Evolutionary conservation across 2,113 vertebrate species (phyloP).

Genomic region (Picathartes gymnocephalus): DNA sequence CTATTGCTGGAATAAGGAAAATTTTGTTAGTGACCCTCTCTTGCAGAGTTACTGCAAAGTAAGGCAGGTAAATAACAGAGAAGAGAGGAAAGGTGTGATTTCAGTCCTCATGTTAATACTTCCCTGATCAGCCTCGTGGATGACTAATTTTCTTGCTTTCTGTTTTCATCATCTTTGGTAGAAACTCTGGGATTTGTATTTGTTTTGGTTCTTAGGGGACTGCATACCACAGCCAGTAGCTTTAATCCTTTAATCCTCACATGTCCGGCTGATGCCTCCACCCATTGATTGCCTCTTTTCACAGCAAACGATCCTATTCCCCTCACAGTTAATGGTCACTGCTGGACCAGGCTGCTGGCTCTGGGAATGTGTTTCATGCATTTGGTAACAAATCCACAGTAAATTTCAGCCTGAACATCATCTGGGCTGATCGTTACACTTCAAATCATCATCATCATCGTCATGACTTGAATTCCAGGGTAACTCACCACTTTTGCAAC

Average conservation of each 20-base stretch:
- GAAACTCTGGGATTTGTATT: background rate
- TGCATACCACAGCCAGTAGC: background rate
- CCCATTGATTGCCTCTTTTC: background rate
- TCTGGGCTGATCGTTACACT: background rate
- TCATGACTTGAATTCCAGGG: background rate
- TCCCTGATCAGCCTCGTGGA: background rate
- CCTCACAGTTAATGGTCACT: background rate
- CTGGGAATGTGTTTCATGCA: background rate
- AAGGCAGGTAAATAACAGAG: background rate
- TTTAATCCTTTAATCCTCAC: constrained; percentile 19
- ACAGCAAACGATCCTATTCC: background rate
- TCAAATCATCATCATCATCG: background rate
- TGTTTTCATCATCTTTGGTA: background rate
- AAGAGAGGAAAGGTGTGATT: background rate
- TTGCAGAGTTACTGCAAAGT: background rate
- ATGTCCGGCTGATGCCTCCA: background rate
- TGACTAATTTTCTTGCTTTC: background rate
- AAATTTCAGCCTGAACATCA: constrained; percentile 9
- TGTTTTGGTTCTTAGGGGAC: background rate
- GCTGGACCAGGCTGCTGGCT: constrained; percentile 16
- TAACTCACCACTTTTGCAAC: background rate
- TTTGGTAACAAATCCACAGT: constrained; percentile 17
- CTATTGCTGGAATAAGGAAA: background rate
- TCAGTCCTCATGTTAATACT: background rate
- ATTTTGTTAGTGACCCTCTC: background rate